A percentile compares a stretch with the other conserved stretches of the same genome.
Evolutionary conservation across 1,140 invertebrate species (phyloP).

Genomic region (Neomicropteryx cornuta): DNA sequence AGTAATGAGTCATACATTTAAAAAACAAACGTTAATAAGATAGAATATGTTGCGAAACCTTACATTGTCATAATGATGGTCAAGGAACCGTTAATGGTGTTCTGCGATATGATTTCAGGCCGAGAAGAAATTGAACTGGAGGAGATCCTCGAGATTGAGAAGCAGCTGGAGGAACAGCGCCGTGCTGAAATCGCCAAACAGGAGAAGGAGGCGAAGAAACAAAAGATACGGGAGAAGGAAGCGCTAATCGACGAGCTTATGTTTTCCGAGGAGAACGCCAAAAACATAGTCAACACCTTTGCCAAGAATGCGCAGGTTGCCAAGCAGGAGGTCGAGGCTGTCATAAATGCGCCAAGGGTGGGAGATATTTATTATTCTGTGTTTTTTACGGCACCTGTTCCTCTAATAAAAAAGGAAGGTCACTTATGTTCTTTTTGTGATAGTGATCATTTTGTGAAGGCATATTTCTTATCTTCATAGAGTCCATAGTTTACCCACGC

Average conservation of each 20-base stretch:
- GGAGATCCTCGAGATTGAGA: slow-evolving; percentile 78
- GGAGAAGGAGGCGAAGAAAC: slow-evolving; percentile 67
- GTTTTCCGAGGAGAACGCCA: slow-evolving; percentile 81
- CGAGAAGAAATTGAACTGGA: slow-evolving; percentile 73
- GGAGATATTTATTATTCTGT: background rate
- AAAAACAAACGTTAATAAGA: no score
- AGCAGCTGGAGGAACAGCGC: slow-evolving; percentile 54
- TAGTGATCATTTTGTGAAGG: no score
- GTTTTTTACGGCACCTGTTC: no score
- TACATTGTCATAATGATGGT: no score
- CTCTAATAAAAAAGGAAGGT: no score
- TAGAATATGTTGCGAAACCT: no score
- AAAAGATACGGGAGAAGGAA: slow-evolving; percentile 77
- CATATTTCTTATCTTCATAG: no score
- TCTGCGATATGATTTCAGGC: no score
- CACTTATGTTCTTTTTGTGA: no score
- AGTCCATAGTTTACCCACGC: no score
- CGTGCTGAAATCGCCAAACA: slow-evolving; percentile 46
- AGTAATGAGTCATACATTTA: no score
- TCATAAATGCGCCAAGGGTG: slow-evolving; percentile 33
- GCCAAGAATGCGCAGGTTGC: slow-evolving; percentile 52
- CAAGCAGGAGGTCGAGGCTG: slow-evolving; percentile 49
- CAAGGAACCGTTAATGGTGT: no score
- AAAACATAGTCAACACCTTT: slow-evolving; percentile 78
- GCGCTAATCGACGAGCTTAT: slow-evolving; percentile 89